Conservation (phyloP, 37 sponge, comb jelly and placozoan species). For the Mnemiopsis leidyi region DNA sequence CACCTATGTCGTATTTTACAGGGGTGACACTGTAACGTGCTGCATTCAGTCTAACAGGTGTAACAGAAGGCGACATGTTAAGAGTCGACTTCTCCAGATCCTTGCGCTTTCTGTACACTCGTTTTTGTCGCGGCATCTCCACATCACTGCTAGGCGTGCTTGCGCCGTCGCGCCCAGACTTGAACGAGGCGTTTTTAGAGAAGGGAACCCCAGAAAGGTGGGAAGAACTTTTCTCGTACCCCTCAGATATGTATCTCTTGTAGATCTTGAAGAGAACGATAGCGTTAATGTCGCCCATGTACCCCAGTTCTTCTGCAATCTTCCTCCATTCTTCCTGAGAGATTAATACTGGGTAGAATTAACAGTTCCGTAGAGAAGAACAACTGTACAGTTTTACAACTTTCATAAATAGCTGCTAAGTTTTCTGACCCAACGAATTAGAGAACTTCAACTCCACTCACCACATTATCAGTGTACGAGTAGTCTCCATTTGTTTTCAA, state of each 20-base stretch:
- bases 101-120: background rate
- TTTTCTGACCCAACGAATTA: no score
- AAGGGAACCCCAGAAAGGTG: background rate
- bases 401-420: no score
- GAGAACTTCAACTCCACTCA: no score
- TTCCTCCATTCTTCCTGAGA: constrained; percentile 25
- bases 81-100: background rate
- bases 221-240: constrained; percentile 10
- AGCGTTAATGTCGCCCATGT: constrained; percentile 27
- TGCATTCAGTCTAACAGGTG: background rate
- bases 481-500: background rate
- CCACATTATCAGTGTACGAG: background rate
- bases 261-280: constrained; percentile 29
- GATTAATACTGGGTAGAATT: no score
- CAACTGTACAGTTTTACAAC: no score
- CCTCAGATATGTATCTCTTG: constrained; percentile 7
- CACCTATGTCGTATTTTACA: background rate
- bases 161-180: background rate
- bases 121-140: background rate
- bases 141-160: background rate
- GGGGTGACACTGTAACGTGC: background rate
- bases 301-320: background rate
- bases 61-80: background rate
- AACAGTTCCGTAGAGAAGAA: no score
- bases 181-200: background rate